These are phyloP conservation scores for Taenaris catops DNA, from an alignment of 2,888 invertebrate genomes.

Conservation along the genomic window DNA sequence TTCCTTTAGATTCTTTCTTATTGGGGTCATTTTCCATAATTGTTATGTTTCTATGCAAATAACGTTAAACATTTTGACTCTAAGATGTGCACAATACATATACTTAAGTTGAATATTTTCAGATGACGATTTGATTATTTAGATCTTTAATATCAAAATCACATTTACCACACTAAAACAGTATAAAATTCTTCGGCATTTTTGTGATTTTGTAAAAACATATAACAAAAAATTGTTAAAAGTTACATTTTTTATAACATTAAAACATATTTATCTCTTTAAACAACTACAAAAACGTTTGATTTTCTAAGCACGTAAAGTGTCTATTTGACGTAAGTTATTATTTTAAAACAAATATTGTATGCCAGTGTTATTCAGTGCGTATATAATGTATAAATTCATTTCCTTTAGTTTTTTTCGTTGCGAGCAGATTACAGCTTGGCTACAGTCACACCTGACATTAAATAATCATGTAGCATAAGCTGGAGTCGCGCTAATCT, in stretches of 20 bases:
- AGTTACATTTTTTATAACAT: conserved; percentile 19
- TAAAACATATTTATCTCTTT: conserved; percentile 8
- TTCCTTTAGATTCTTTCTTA: conserved; percentile 71
- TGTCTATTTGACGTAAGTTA: conserved; percentile 11
- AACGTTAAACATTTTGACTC: conserved; percentile 48
- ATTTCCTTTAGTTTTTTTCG: too few relatives aligned
- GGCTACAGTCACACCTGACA: too few relatives aligned
- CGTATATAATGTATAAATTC: too few relatives aligned
- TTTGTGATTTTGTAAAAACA: conserved; percentile 10
- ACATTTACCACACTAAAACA: conserved; percentile 15
- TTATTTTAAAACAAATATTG: conserved; percentile 1
- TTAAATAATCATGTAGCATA: too few relatives aligned
- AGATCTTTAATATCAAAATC: background rate
- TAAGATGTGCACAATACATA: conserved; percentile 2
- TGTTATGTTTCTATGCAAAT: conserved; percentile 27
- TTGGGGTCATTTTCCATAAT: conserved; percentile 76
- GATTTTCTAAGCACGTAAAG: conserved; percentile 14
- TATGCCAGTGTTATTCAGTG: conserved; percentile 13
- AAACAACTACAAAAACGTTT: conserved; percentile 15
- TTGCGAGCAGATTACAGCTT: too few relatives aligned
- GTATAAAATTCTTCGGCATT: conserved; percentile 13
- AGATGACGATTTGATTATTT: background rate
- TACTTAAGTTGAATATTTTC: background rate
- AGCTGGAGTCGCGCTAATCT: too few relatives aligned
- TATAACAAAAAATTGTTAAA: conserved; percentile 10